A percentile compares a stretch with the other conserved stretches of the same genome.
Conservation (phyloP, 2,888 invertebrate species). For the Sinotaia quadrata region DNA sequence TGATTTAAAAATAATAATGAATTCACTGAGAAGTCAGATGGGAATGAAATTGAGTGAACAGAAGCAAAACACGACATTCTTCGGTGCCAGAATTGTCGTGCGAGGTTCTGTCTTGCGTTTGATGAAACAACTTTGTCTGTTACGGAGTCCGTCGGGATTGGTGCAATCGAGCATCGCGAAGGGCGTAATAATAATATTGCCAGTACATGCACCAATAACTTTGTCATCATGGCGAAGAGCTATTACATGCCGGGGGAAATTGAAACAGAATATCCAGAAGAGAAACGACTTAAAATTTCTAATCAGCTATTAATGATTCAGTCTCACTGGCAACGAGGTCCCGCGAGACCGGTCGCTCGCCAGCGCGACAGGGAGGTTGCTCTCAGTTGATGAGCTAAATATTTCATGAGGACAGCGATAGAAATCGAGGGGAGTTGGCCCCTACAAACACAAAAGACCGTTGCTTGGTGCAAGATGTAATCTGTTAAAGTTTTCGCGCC, state of each 20-base stretch:
- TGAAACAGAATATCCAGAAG: slow-evolving; percentile 41
- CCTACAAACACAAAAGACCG: slow-evolving; percentile 15
- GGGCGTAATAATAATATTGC: slow-evolving; percentile 27
- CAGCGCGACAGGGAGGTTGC: slow-evolving; percentile 7
- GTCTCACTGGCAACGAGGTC: slow-evolving; percentile 27
- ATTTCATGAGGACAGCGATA: slow-evolving; percentile 21
- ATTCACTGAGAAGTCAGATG: no score
- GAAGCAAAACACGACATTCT: no score
- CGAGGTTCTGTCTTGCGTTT: no score
- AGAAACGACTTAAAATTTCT: slow-evolving; percentile 40
- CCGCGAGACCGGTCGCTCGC: slow-evolving; percentile 13
- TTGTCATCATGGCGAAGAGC: slow-evolving; percentile 26
- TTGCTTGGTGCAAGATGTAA: slow-evolving; percentile 22
- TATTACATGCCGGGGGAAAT: slow-evolving; percentile 37
- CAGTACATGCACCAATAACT: slow-evolving; percentile 24
- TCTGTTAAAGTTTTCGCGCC: slow-evolving; percentile 9
- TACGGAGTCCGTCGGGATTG: no score
- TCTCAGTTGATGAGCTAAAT: slow-evolving; percentile 9
- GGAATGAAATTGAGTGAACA: no score
- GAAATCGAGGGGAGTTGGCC: slow-evolving; percentile 7
- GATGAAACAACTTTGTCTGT: no score
- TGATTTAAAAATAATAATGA: no score
- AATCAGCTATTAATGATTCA: slow-evolving; percentile 47
- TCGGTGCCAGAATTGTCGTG: no score
- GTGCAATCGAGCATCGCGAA: no score